A percentile compares a stretch with the other conserved stretches of the same genome.
Conservation (phyloP, 2,113 vertebrate species). For the Catagonus wagneri region DNA sequence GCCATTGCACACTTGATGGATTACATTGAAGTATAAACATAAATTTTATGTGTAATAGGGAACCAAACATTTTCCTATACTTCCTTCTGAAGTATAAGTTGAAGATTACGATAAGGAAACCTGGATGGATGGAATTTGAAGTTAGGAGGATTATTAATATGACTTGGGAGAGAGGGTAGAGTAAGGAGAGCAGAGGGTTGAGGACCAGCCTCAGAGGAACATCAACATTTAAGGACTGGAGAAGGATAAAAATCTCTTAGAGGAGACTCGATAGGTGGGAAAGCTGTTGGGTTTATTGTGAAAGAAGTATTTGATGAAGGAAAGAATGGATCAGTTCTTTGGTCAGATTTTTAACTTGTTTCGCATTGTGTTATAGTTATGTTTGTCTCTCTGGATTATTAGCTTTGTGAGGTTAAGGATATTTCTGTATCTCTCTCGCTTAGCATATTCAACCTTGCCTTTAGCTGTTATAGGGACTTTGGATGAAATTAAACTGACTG, state of each 20-base stretch:
- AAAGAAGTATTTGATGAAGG: neutral
- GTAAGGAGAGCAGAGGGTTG: neutral
- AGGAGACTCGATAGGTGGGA: neutral
- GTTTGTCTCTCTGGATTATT: neutral
- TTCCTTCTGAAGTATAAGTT: neutral
- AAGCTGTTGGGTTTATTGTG: neutral
- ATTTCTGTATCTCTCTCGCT: constrained; percentile 13
- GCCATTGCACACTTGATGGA: neutral
- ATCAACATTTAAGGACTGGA: neutral
- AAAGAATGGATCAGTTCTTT: neutral
- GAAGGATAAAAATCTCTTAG: neutral
- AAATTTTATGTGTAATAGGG: neutral
- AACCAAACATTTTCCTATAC: neutral
- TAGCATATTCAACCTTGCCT: neutral
- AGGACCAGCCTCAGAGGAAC: neutral
- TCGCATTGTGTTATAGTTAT: neutral
- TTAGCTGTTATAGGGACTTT: neutral
- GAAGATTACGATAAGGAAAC: neutral
- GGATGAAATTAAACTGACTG: neutral
- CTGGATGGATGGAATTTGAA: neutral
- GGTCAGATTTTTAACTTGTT: neutral
- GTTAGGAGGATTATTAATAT: neutral
- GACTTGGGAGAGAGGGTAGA: neutral
- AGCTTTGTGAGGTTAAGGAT: neutral
- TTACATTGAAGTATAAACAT: neutral